Evolutionary conservation across 2,113 vertebrate genomes (phyloP).

Genomic region (Scartelaos histophorus): DNA sequence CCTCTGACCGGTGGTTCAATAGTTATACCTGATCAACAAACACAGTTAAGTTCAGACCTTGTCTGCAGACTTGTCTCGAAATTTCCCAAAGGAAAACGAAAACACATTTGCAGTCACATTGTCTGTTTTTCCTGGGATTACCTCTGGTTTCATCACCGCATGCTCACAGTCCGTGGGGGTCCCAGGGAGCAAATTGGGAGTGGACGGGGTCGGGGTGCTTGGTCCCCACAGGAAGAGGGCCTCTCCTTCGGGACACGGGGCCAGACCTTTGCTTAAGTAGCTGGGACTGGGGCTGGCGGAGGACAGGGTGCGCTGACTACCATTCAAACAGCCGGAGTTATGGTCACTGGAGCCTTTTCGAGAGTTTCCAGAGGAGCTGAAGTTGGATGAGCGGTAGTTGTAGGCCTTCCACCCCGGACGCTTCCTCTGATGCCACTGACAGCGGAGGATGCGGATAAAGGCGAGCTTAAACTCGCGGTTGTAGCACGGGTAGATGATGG

Average conservation of each 20-base stretch:
- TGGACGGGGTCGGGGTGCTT: slow-evolving; percentile 45
- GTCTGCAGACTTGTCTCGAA: slow-evolving; percentile 46
- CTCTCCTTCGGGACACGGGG: slow-evolving; percentile 79
- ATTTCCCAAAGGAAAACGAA: slow-evolving; percentile 62
- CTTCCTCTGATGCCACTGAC: slow-evolving; percentile 86
- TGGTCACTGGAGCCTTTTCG: slow-evolving; percentile 84
- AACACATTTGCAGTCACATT: slow-evolving; percentile 39
- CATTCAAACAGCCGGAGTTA: slow-evolving; percentile 84
- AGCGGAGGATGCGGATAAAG: slow-evolving; percentile 90
- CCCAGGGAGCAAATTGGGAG: slow-evolving; percentile 73
- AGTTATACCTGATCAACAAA: not conserved
- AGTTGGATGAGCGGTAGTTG: slow-evolving; percentile 86
- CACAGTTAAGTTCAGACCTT: slow-evolving; percentile 45
- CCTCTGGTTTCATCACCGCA: slow-evolving; percentile 26
- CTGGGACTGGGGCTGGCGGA: slow-evolving; percentile 77
- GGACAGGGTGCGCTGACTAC: slow-evolving; percentile 88
- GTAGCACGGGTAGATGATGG: slow-evolving; percentile 97
- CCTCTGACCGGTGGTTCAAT: not conserved
- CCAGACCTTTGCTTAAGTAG: slow-evolving; percentile 77
- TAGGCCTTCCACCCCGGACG: slow-evolving; percentile 83
- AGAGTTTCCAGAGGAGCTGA: slow-evolving; percentile 81
- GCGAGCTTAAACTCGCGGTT: slow-evolving; percentile 97
- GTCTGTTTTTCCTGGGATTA: slow-evolving; percentile 22
- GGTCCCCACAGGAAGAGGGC: slow-evolving; percentile 76
- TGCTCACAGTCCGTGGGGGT: slow-evolving; percentile 63